Percentiles rank a stretch among this genome's conserved stretches.
Conservation (phyloP, 2,888 invertebrate species). For the Acrocera orbiculus region DNA sequence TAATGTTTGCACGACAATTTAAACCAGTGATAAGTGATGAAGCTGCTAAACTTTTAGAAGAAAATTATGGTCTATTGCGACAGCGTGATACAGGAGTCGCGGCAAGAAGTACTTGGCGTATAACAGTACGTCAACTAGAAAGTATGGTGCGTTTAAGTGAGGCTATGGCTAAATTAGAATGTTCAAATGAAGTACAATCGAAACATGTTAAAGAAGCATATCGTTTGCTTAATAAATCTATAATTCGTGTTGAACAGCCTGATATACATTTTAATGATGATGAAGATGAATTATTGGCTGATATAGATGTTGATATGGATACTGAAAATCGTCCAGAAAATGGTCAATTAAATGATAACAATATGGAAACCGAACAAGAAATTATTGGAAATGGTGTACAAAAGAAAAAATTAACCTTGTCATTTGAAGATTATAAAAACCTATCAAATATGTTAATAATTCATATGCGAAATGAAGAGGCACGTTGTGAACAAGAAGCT, state of each 20-base stretch:
- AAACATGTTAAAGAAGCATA: slow-evolving; percentile 86
- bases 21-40: slow-evolving; percentile 74
- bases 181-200: slow-evolving; percentile 69
- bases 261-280: slow-evolving; percentile 87
- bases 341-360: slow-evolving; percentile 11
- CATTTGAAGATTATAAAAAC: slow-evolving; percentile 86
- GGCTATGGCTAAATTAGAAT: slow-evolving; percentile 91
- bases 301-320: slow-evolving; percentile 34
- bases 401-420: slow-evolving; percentile 62
- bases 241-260: slow-evolving; percentile 93
- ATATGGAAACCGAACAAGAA: slow-evolving; percentile 11
- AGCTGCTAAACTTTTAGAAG: slow-evolving; percentile 66
- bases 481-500: slow-evolving; percentile 44
- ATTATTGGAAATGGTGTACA: slow-evolving; percentile 20
- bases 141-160: slow-evolving; percentile 92
- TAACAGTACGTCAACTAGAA: slow-evolving; percentile 91
- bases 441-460: slow-evolving; percentile 82
- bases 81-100: slow-evolving; percentile 58
- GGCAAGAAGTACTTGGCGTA: slow-evolving; percentile 73
- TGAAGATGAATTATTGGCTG: slow-evolving; percentile 14
- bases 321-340: slow-evolving; percentile 30
- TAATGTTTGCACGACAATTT: slow-evolving; percentile 91
- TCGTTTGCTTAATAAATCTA: slow-evolving; percentile 83
- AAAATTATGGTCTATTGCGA: slow-evolving; percentile 73
- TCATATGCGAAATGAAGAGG: slow-evolving; percentile 74